These are phyloP conservation scores for Nesidiocoris tenuis DNA, from an alignment of 2,888 invertebrate species.

Conservation along the genomic window DNA sequence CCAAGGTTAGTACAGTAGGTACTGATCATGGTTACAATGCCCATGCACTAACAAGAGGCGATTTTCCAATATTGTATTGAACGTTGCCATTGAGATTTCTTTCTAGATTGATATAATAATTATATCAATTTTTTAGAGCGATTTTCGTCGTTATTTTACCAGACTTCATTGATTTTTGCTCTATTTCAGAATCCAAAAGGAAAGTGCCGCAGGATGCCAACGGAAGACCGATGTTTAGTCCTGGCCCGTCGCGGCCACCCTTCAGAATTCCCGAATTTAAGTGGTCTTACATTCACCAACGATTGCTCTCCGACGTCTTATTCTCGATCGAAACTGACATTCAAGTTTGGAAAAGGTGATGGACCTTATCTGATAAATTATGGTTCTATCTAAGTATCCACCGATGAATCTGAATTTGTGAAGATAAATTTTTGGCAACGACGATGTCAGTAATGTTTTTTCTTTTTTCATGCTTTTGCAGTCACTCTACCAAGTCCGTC, in stretches of 20 bases:
- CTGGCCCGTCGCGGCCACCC: constrained; percentile 88
- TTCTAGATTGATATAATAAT: not conserved
- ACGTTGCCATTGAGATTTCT: not conserved
- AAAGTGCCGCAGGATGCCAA: constrained; percentile 54
- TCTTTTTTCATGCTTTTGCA: constrained; percentile 55
- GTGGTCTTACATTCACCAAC: constrained; percentile 98
- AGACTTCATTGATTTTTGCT: too few relatives aligned
- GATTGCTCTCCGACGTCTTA: constrained; percentile 90
- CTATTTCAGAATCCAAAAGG: constrained; percentile 60
- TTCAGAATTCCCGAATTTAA: constrained; percentile 99
- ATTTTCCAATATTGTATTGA: too few relatives aligned
- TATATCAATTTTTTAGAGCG: not conserved
- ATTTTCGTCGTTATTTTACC: too few relatives aligned
- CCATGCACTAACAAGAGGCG: too few relatives aligned
- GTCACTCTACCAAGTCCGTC: constrained; percentile 94
- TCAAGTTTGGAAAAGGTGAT: constrained; percentile 72
- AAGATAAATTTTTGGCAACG: constrained; percentile 1
- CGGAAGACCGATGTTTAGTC: constrained; percentile 84
- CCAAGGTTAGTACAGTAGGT: constrained; percentile 67
- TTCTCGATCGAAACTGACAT: constrained; percentile 97
- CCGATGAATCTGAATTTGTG: too few relatives aligned
- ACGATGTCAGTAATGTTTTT: not conserved
- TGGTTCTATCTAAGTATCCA: too few relatives aligned
- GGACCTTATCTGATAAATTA: too few relatives aligned
- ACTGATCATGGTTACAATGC: too few relatives aligned